Evolutionary conservation across 2,797 vertebrate genomes (phyloP).

Genomic region (Kryptolebias ocellatus): DNA sequence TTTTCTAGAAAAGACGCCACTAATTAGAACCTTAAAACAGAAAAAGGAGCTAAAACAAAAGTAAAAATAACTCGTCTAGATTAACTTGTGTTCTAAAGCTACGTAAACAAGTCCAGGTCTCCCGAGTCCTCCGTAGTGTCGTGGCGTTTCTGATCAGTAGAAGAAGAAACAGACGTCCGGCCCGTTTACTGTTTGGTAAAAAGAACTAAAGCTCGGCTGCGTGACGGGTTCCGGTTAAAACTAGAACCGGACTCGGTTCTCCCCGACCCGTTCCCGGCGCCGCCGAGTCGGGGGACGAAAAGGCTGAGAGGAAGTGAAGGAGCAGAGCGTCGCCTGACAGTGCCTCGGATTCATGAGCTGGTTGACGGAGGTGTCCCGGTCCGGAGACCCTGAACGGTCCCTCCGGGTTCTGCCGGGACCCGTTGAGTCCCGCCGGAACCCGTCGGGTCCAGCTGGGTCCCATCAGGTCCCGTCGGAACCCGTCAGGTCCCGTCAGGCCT

Average conservation of each 20-base stretch:
- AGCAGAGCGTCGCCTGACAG: constrained; percentile 78
- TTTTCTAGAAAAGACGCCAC: too few species aligned
- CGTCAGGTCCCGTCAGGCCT: constrained; percentile 76
- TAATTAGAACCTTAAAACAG: constrained; percentile 13
- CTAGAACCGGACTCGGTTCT: too few species aligned
- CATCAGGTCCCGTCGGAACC: too few species aligned
- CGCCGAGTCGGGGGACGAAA: constrained; percentile 1
- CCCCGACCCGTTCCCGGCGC: too few species aligned
- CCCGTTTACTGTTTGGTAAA: too few species aligned
- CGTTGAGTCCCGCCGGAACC: too few species aligned
- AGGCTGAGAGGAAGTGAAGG: constrained; percentile 76
- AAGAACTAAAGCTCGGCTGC: too few species aligned
- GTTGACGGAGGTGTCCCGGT: not conserved
- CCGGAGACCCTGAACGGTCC: too few species aligned
- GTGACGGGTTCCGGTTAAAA: too few species aligned
- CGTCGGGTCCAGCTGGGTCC: too few species aligned
- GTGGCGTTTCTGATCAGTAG: constrained; percentile 49
- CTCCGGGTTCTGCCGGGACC: too few species aligned
- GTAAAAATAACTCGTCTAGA: constrained; percentile 71
- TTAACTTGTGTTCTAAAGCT: constrained; percentile 81
- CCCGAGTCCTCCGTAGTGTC: constrained; percentile 72
- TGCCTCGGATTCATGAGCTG: constrained; percentile 56
- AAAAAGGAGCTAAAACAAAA: constrained; percentile 74
- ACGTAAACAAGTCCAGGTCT: constrained; percentile 62
- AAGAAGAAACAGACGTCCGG: too few species aligned